Conservation (phyloP, 2,113 vertebrate genomes). For the Ophiodon elongatus region DNA sequence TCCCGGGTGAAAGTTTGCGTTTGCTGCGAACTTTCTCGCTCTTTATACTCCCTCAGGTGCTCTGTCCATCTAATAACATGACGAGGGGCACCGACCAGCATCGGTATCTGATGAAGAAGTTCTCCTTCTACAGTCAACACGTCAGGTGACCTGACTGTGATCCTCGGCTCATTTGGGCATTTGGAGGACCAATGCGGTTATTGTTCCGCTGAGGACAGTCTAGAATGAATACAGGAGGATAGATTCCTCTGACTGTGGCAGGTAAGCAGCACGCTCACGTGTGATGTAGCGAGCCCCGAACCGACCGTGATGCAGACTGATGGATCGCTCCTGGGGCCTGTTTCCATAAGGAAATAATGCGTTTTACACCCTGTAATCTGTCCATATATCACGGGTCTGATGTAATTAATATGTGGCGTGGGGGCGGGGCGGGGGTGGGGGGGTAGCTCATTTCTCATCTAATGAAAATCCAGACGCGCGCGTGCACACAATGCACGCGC, state of each 20-base stretch:
- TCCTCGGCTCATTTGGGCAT: not conserved
- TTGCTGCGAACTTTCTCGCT: too few relatives aligned
- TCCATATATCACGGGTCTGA: conserved; percentile 79
- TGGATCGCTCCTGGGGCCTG: conserved; percentile 65
- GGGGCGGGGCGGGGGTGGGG: not conserved
- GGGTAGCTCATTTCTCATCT: conserved; percentile 56
- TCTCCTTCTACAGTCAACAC: not conserved
- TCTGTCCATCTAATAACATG: too few relatives aligned
- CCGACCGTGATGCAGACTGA: conserved; percentile 64
- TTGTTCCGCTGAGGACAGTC: not conserved
- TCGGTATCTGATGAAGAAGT: not conserved
- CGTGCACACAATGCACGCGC: not conserved
- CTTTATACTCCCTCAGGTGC: too few relatives aligned
- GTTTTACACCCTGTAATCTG: conserved; percentile 77
- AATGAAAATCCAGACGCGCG: conserved; percentile 30
- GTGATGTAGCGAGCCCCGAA: conserved; percentile 66
- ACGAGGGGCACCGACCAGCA: not conserved
- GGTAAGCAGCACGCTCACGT: conserved; percentile 12
- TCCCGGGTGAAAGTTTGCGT: too few relatives aligned
- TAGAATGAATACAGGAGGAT: not conserved
- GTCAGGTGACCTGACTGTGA: not conserved
- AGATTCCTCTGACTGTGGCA: not conserved
- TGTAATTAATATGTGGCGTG: conserved; percentile 74
- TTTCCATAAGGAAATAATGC: conserved; percentile 77
- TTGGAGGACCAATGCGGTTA: not conserved